These are phyloP conservation scores for Apis florea DNA, from an alignment of 1,140 invertebrate species.

Conservation along the genomic window DNA sequence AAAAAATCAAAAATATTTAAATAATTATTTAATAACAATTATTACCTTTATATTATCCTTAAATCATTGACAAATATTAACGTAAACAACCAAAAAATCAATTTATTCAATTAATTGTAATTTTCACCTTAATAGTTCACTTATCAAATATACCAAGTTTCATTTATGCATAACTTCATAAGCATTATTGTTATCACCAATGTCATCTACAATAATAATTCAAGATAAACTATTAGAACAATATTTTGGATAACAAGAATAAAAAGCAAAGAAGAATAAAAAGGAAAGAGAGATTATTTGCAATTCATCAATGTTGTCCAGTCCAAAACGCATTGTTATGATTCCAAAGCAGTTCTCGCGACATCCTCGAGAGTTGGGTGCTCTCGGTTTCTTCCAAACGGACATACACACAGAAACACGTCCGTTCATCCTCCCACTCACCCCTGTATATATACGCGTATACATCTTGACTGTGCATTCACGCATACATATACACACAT, in stretches of 20 bases:
- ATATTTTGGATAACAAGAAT: too few relatives aligned
- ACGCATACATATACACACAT: background rate
- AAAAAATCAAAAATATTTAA: too few relatives aligned
- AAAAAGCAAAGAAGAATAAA: too few relatives aligned
- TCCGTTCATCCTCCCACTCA: slow-evolving; percentile 25
- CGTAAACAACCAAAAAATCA: too few relatives aligned
- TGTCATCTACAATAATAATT: background rate
- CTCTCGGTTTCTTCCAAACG: slow-evolving; percentile 14
- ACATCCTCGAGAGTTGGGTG: slow-evolving; percentile 2
- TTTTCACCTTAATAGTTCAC: background rate
- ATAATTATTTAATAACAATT: too few relatives aligned
- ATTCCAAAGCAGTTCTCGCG: slow-evolving; percentile 10
- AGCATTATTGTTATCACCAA: background rate
- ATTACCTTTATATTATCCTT: too few relatives aligned
- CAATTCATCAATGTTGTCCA: background rate
- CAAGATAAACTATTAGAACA: background rate
- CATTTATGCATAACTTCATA: too few relatives aligned
- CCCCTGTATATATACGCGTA: background rate
- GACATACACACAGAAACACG: background rate
- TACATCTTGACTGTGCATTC: slow-evolving; percentile 34
- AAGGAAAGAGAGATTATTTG: background rate
- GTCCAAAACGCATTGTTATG: slow-evolving; percentile 28
- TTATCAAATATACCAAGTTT: background rate
- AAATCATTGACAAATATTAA: too few relatives aligned
- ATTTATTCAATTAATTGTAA: background rate